Evolutionary conservation across 2,797 vertebrate genomes (phyloP), one percentile per base, ranked within the genome.

Genomic region (Bucorvus abyssinicus): DNA sequence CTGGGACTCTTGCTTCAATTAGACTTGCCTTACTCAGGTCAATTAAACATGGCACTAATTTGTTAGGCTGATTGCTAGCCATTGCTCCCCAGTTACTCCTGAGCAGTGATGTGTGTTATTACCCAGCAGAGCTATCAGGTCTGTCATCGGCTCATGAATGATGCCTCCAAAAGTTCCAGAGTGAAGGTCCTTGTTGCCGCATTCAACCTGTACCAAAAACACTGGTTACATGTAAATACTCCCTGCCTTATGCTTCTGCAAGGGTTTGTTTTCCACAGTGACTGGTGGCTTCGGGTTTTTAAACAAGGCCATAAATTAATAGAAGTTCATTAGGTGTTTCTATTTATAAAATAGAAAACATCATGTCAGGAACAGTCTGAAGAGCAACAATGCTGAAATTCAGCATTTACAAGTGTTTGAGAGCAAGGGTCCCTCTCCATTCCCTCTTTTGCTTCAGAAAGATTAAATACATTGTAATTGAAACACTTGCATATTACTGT

Each of bases 151-250:
- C 92, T 99, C 99, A 0, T 99, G 97, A 55, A 99, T 97, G 45
- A 98, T 98, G 38, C 99, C 99, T 89, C 99, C 99, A 81, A 98
- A 99, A 63, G 98, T 98, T 64, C 99, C 99, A 4, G 99, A 99
- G 91, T 99, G 99, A 81, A 99, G 97, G 94, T 99, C 99, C 93
- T 99, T 98, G 77, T 97, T 98, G 2, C 99, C 98, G 44, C 99
- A 98, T 91, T 98, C 97, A 76, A 99, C 98, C 99, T 99, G 93
- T 17, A 71, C 86, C 90, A 88, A 77, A 89, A 65, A 8, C 53
- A 64, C 45, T 19, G 45, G 26, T 89, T 89, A 88, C 29, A 14
- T 14, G 16, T 5, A 21, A 88, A 36, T 4, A 21, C 11, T 74
- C 1, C 0, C 49, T 11, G 0, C 44, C 6, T 13, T 15, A 10